Percentiles rank a stretch among this genome's conserved stretches.
These are phyloP conservation scores for Phymorhynchus buccinoides DNA, from an alignment of 1,140 invertebrate genomes.

Conservation along the genomic window DNA sequence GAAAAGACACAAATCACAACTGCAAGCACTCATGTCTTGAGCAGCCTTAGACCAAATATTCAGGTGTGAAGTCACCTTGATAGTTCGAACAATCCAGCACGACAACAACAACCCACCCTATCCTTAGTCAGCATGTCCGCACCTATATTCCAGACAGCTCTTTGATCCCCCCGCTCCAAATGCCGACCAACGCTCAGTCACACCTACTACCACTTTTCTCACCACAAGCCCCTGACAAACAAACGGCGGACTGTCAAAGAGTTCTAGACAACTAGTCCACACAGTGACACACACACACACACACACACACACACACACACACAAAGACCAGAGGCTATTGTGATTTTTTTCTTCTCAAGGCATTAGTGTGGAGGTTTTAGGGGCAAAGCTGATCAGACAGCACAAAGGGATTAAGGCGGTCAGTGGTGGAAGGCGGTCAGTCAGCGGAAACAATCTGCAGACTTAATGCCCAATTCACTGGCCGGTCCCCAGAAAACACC, in stretches of 20 bases:
- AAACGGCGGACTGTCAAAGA: too few relatives aligned
- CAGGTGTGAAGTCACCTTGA: neutral
- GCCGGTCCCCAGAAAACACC: neutral
- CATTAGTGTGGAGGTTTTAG: neutral
- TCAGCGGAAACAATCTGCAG: neutral
- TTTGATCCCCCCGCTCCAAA: neutral
- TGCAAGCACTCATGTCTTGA: too few relatives aligned
- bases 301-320: too few relatives aligned
- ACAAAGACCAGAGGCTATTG: neutral
- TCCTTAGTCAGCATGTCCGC: neutral
- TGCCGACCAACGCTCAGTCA: too few relatives aligned
- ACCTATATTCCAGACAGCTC: neutral
- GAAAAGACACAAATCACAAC: too few relatives aligned
- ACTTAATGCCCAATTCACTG: conserved; percentile 1
- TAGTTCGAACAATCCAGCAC: neutral
- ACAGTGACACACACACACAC: neutral
- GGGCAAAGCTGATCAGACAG: neutral
- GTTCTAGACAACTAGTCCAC: neutral
- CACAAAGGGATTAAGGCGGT: neutral
- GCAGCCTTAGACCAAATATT: too few relatives aligned
- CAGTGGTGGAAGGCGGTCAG: neutral
- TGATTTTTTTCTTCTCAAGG: neutral
- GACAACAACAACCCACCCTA: too few relatives aligned
- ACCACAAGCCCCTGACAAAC: too few relatives aligned
- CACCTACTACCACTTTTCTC: neutral